These are phyloP conservation scores for Nycticryphes semicollaris DNA, from an alignment of 2,113 vertebrate species.

Conservation along the genomic window DNA sequence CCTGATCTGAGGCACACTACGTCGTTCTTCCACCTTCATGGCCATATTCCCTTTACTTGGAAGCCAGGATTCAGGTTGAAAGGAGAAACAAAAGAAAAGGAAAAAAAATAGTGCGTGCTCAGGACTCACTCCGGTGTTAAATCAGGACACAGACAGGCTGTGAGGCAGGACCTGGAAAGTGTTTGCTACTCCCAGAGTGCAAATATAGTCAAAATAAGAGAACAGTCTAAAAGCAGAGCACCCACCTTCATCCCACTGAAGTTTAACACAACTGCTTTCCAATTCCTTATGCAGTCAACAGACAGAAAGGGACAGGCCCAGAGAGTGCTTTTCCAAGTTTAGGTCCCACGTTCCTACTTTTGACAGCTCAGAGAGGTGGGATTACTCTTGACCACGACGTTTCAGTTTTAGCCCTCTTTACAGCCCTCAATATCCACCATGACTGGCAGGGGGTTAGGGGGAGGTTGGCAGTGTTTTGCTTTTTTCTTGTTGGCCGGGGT, in stretches of 20 bases:
- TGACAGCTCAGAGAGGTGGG: neutral
- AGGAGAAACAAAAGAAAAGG: neutral
- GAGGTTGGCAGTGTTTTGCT: neutral
- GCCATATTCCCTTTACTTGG: neutral
- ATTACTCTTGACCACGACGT: neutral
- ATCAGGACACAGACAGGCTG: neutral
- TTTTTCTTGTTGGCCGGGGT: neutral
- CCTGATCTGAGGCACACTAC: neutral
- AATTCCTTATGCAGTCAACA: neutral
- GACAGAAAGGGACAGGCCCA: neutral
- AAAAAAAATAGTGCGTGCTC: neutral
- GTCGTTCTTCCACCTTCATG: neutral
- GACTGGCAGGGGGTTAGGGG: too few relatives aligned
- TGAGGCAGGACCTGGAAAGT: neutral
- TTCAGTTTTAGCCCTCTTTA: neutral
- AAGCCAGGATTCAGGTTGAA: neutral
- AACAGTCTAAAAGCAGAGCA: neutral
- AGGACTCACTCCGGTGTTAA: neutral
- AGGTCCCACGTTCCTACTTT: neutral
- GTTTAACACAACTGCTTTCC: neutral
- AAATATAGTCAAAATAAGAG: neutral
- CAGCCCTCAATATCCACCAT: accelerated
- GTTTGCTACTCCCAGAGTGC: neutral
- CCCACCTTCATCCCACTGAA: neutral
- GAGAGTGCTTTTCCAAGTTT: neutral